A percentile compares a stretch with the other conserved stretches of the same genome.
Evolutionary conservation across 2,797 vertebrate genomes (phyloP).

Genomic region (Brachyalestes nurse): DNA sequence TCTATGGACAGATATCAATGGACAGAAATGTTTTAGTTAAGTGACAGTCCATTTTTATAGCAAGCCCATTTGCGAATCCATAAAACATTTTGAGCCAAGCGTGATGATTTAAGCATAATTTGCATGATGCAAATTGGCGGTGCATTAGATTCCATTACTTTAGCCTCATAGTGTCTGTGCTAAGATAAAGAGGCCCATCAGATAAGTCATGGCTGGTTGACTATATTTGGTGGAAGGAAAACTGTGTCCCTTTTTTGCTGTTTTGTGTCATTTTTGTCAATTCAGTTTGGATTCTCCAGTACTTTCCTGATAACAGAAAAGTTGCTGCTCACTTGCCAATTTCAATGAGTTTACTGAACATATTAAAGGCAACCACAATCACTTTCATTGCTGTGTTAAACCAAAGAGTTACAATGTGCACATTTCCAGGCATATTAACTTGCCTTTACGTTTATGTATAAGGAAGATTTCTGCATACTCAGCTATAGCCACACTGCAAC

Average conservation of each 20-base stretch:
- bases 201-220: background rate
- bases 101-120: background rate
- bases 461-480: background rate
- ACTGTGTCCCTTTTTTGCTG: too few species aligned
- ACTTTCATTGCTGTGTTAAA: background rate
- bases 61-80: background rate
- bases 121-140: background rate
- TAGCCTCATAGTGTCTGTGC: background rate
- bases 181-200: background rate
- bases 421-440: background rate
- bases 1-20: too few species aligned
- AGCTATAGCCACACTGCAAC: conserved; percentile 4
- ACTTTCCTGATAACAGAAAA: background rate
- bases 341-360: background rate
- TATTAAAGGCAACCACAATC: too few species aligned
- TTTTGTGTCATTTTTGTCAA: too few species aligned
- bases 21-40: too few species aligned
- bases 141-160: background rate
- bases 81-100: background rate
- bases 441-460: background rate
- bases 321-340: background rate
- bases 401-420: background rate
- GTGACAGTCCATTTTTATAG: too few species aligned
- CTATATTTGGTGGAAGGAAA: too few species aligned
- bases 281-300: background rate